A percentile compares a stretch with the other conserved stretches of the same genome.
Conservation (phyloP, 2,797 vertebrate species). For the Sciaenops ocellatus region DNA sequence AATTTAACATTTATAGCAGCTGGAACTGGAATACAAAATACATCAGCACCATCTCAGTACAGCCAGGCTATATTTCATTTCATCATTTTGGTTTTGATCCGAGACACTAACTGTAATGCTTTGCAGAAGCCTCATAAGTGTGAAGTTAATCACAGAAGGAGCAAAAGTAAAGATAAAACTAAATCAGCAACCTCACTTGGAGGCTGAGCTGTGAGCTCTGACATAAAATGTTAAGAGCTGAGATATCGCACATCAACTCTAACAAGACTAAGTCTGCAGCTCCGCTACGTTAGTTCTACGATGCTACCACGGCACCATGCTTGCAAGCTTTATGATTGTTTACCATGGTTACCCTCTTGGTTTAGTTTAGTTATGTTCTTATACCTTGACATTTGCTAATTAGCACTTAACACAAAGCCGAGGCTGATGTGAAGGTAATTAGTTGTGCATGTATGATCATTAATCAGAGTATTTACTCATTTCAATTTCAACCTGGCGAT, state of each 20-base stretch:
- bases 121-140: constrained; percentile 16
- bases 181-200: constrained; percentile 7
- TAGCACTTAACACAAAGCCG: background rate
- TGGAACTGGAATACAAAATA: constrained; percentile 6
- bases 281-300: background rate
- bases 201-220: constrained; percentile 12
- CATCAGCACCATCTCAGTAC: background rate
- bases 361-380: background rate
- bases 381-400: background rate
- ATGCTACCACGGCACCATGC: background rate
- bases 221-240: constrained; percentile 6
- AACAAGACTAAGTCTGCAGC: background rate
- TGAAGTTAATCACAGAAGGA: constrained; percentile 30
- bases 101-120: constrained; percentile 15
- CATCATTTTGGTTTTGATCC: constrained; percentile 34
- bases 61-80: constrained; percentile 12
- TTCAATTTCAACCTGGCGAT: background rate
- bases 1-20: background rate
- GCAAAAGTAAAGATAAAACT: constrained; percentile 35
- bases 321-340: background rate
- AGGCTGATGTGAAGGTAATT: background rate
- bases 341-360: background rate
- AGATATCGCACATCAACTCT: background rate
- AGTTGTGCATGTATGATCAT: background rate
- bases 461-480: background rate